Conservation (phyloP, 2,113 vertebrate species). For the Oreochromis aureus region DNA sequence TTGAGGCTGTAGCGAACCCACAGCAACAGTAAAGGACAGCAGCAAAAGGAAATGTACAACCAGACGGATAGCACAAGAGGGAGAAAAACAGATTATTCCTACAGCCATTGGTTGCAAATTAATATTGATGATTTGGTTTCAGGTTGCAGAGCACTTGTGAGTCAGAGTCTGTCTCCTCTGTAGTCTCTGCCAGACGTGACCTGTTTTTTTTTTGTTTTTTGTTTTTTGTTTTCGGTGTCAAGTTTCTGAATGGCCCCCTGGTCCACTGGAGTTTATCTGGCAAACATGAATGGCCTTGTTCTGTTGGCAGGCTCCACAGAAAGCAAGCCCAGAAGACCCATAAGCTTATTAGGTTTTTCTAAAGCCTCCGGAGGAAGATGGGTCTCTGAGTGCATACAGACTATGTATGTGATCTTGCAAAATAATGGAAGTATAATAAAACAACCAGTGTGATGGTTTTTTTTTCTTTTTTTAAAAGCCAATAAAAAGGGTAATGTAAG, state of each 20-base stretch:
- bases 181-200: constrained; percentile 15
- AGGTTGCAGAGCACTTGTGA: neutral
- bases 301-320: constrained; percentile 2
- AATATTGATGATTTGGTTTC: constrained; percentile 17
- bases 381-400: neutral
- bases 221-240: constrained; percentile 42
- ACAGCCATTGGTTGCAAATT: neutral
- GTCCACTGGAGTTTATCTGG: constrained; percentile 9
- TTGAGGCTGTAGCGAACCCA: constrained; percentile 10
- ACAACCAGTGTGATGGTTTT: neutral
- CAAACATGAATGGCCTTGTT: constrained; percentile 30
- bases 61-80: neutral
- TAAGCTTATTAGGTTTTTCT: constrained; percentile 23
- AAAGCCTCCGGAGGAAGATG: neutral
- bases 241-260: constrained; percentile 31
- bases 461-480: neutral
- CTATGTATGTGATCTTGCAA: neutral
- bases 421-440: neutral
- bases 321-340: neutral
- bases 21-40: neutral
- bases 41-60: neutral
- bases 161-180: neutral
- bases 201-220: constrained; percentile 7
- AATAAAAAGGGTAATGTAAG: neutral
- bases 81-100: neutral